These are phyloP conservation scores for Bombus turneri DNA, from an alignment of 1,140 invertebrate genomes.

Conservation along the genomic window DNA sequence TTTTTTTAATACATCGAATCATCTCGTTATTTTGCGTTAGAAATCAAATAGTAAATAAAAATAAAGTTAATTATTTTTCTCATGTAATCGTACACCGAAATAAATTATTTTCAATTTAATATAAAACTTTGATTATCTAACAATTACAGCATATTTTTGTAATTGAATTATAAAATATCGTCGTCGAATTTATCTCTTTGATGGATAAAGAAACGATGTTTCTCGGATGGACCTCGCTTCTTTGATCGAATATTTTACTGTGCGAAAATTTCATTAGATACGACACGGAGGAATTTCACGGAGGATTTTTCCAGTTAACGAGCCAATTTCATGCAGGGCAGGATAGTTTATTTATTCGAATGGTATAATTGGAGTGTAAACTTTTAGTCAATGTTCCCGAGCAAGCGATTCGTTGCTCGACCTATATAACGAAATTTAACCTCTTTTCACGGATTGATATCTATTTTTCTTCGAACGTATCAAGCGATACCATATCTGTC, in stretches of 20 bases:
- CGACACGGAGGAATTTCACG: not conserved
- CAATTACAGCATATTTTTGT: too few species aligned
- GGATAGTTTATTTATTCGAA: slow-evolving; percentile 52
- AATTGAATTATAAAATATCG: too few species aligned
- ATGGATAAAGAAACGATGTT: not conserved
- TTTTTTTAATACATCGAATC: too few species aligned
- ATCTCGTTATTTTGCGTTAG: too few species aligned
- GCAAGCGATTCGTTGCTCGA: slow-evolving; percentile 53
- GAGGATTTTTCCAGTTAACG: not conserved
- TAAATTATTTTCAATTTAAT: too few species aligned
- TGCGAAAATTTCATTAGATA: not conserved
- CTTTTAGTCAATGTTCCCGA: slow-evolving; percentile 63
- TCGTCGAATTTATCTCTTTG: too few species aligned
- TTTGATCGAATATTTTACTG: too few species aligned
- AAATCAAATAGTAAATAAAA: too few species aligned
- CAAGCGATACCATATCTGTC: slow-evolving; percentile 9
- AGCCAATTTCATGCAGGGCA: slow-evolving; percentile 26
- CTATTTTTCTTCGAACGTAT: slow-evolving; percentile 38
- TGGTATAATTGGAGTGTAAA: slow-evolving; percentile 65
- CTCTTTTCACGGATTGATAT: slow-evolving; percentile 18
- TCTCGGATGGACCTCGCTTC: not conserved
- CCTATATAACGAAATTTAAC: slow-evolving; percentile 62
- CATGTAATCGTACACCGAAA: too few species aligned
- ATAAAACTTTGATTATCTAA: too few species aligned
- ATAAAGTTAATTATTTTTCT: too few species aligned